These are phyloP conservation scores for Columba janthina DNA, from an alignment of 2,113 vertebrate genomes.

Conservation along the genomic window DNA sequence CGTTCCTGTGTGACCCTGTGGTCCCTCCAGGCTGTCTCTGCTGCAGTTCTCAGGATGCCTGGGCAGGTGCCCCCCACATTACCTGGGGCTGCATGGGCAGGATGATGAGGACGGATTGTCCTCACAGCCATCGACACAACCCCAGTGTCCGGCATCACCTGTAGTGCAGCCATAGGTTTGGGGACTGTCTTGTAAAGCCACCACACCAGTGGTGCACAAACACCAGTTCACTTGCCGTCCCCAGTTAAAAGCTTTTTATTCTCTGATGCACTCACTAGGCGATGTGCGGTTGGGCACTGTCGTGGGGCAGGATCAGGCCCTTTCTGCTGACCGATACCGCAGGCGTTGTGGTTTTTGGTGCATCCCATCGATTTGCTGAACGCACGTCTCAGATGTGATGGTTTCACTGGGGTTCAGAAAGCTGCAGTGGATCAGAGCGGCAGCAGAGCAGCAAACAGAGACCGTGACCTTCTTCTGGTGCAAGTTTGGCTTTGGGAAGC, in stretches of 20 bases:
- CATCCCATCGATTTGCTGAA: no score
- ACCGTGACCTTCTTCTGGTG: no score
- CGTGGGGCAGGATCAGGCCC: no score
- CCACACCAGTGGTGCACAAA: background rate
- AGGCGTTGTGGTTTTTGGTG: no score
- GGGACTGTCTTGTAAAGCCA: background rate
- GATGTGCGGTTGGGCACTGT: no score
- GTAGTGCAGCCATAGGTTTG: background rate
- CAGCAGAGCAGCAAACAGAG: no score
- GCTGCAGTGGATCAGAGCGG: no score
- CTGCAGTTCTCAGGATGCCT: background rate
- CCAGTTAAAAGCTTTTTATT: background rate
- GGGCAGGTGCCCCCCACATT: accelerated
- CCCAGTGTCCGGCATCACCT: background rate
- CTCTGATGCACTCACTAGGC: background rate
- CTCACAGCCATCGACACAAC: background rate
- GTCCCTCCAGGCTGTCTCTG: background rate
- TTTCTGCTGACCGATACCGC: no score
- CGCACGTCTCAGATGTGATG: no score
- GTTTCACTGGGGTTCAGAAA: no score
- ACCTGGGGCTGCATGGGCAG: accelerated
- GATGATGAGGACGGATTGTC: no score
- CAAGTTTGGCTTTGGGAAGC: no score
- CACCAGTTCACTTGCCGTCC: background rate
- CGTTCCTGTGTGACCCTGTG: background rate